Evolutionary conservation across 2,888 invertebrate species (phyloP).

Genomic region (Tipula confusa): DNA sequence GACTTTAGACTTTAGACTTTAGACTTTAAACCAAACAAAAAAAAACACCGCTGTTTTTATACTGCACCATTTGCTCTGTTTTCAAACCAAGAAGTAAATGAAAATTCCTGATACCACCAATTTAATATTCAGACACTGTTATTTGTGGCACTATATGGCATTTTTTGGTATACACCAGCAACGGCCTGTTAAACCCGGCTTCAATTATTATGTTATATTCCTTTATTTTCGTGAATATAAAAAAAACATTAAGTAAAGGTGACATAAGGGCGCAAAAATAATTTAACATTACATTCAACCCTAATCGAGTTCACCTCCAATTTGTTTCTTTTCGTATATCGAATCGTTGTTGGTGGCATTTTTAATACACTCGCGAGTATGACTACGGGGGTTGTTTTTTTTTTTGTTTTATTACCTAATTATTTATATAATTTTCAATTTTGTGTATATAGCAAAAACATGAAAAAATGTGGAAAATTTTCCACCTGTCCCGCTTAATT

Average conservation of each 20-base stretch:
- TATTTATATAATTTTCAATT: not conserved
- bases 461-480: not conserved
- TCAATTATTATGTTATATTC: too few relatives aligned
- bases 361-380: not conserved
- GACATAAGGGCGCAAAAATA: constrained; percentile 20
- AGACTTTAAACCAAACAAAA: too few relatives aligned
- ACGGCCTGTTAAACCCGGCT: too few relatives aligned
- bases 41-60: too few relatives aligned
- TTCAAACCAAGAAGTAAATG: too few relatives aligned
- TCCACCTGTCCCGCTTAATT: constrained; percentile 5
- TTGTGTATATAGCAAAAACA: not conserved
- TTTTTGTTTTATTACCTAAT: constrained; percentile 1
- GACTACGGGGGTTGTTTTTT: not conserved
- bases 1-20: too few relatives aligned
- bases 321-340: not conserved
- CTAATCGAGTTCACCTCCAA: not conserved
- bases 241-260: not conserved
- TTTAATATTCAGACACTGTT: too few relatives aligned
- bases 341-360: not conserved
- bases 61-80: too few relatives aligned
- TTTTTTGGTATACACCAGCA: too few relatives aligned
- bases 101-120: too few relatives aligned
- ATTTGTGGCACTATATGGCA: too few relatives aligned
- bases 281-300: not conserved
- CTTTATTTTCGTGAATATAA: too few relatives aligned